Percentiles rank a stretch among this genome's conserved stretches.
Evolutionary conservation across 64 coral and sea anemone genomes (phyloP).

Genomic region (Orbicella faveolata): DNA sequence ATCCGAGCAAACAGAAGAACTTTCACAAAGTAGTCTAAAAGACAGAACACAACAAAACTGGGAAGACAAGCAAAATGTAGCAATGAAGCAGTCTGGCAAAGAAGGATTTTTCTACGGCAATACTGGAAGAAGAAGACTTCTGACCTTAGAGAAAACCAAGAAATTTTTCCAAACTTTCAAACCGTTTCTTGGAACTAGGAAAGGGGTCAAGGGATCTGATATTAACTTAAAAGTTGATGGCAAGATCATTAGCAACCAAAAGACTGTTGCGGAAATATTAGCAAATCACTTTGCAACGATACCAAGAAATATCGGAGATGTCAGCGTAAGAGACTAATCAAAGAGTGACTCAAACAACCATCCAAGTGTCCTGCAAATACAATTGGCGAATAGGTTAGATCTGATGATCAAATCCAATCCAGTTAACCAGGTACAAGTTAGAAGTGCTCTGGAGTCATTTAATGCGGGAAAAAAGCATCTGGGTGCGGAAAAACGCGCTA

Average conservation of each 20-base stretch:
- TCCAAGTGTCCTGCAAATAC: constrained; percentile 6
- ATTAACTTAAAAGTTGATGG: background rate
- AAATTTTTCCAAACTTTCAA: background rate
- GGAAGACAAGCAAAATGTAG: background rate
- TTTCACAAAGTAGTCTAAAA: background rate
- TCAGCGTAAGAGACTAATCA: background rate
- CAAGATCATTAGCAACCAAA: constrained; percentile 4
- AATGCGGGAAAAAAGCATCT: constrained; percentile 12
- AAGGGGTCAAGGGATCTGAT: background rate
- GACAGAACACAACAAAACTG: background rate
- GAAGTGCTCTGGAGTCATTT: constrained; percentile 11
- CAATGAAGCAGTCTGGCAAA: constrained; percentile 34
- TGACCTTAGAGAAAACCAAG: background rate
- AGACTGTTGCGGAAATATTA: constrained; percentile 18
- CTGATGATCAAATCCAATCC: background rate
- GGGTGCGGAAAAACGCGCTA: constrained; percentile 4
- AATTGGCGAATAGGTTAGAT: background rate
- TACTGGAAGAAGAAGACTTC: constrained; percentile 19
- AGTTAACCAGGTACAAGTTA: constrained; percentile 26
- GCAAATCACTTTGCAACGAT: constrained; percentile 34
- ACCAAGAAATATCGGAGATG: constrained; percentile 2
- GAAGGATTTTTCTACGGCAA: constrained; percentile 32
- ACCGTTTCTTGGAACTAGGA: background rate
- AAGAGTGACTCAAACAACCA: constrained; percentile 9
- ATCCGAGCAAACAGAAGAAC: constrained; percentile 50